These are phyloP conservation scores for Synanthedon formicaeformis DNA, from an alignment of 2,888 invertebrate species.

Conservation along the genomic window DNA sequence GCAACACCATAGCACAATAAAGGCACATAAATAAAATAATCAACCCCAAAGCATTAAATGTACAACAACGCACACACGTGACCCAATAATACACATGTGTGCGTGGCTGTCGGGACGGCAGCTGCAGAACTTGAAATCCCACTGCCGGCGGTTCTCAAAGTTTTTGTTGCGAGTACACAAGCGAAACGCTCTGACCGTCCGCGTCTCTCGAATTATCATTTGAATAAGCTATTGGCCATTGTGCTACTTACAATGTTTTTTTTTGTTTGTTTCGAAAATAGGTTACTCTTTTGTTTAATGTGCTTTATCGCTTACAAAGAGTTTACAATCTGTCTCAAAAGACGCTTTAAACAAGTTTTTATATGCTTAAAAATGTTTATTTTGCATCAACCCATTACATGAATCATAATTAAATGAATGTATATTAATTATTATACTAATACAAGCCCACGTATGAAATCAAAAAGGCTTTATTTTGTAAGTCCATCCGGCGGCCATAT, in stretches of 20 bases:
- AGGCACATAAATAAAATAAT: background rate
- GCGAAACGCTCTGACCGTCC: conserved; percentile 8
- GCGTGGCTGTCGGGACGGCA: conserved; percentile 41
- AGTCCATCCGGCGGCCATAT: too few species aligned
- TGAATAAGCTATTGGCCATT: conserved; percentile 7
- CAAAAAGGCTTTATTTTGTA: too few species aligned
- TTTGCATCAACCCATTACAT: too few species aligned
- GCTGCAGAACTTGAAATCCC: conserved; percentile 60
- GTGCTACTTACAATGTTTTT: background rate
- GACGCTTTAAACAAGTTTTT: too few species aligned
- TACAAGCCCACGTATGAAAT: too few species aligned
- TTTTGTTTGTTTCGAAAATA: background rate
- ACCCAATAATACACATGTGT: conserved; percentile 15
- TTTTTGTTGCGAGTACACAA: conserved; percentile 22
- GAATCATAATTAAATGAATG: too few species aligned
- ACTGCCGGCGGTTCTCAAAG: conserved; percentile 47
- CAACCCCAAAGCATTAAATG: conserved; percentile 1
- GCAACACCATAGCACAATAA: background rate
- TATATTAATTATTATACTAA: too few species aligned
- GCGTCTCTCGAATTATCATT: conserved; percentile 9
- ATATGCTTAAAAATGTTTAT: too few species aligned
- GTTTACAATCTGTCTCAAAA: too few species aligned
- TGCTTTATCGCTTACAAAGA: too few species aligned
- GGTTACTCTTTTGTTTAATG: background rate
- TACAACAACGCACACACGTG: conserved; percentile 13